Evolutionary conservation across 2,113 vertebrate genomes (phyloP).

Genomic region (Labrus mixtus): DNA sequence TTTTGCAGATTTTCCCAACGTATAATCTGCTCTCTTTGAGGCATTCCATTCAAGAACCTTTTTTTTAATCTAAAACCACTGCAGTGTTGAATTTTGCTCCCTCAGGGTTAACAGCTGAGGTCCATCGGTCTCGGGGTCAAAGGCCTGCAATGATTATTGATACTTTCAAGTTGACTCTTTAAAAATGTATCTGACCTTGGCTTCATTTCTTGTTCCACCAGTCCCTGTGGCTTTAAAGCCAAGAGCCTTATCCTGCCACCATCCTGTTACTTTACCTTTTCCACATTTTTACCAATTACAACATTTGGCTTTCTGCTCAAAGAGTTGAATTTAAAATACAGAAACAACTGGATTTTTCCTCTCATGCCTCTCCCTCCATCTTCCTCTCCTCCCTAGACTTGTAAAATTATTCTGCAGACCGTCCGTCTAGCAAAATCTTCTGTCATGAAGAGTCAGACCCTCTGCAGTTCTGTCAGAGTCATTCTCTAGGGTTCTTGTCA

Average conservation of each 20-base stretch:
- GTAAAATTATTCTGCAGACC: background rate
- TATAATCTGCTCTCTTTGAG: conserved; percentile 31
- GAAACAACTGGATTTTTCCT: background rate
- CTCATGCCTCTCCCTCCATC: background rate
- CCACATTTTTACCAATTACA: background rate
- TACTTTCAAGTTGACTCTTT: background rate
- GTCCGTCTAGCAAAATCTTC: conserved; percentile 17
- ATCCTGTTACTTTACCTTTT: background rate
- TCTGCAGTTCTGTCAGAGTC: background rate
- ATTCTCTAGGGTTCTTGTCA: background rate
- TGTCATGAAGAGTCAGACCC: background rate
- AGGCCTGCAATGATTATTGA: background rate
- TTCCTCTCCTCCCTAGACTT: background rate
- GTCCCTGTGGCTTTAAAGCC: background rate
- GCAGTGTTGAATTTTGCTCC: conserved; percentile 2
- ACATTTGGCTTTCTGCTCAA: background rate
- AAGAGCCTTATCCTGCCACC: background rate
- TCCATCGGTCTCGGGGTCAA: background rate
- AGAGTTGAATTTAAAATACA: background rate
- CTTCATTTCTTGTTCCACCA: background rate
- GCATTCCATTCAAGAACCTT: background rate
- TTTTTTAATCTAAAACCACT: conserved; percentile 2
- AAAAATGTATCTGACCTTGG: background rate
- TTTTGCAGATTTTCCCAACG: conserved; percentile 36
- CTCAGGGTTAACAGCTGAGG: background rate